A percentile compares a stretch with the other conserved stretches of the same genome.
These are phyloP conservation scores for Epistrophe grossulariae DNA, from an alignment of 2,888 invertebrate genomes.

Conservation along the genomic window DNA sequence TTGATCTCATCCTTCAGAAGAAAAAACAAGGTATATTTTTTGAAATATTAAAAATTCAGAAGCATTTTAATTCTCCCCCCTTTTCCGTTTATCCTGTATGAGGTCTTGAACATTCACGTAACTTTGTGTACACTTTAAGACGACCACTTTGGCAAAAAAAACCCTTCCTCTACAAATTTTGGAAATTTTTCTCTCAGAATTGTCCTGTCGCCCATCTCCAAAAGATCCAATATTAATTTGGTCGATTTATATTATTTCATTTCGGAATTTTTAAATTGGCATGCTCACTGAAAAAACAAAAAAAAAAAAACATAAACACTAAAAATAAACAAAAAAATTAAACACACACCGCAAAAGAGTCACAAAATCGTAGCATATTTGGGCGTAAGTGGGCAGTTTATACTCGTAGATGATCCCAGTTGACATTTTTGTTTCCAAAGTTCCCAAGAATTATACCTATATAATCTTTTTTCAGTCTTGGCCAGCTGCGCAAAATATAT, in stretches of 20 bases:
- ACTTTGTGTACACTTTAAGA: slow-evolving; percentile 44
- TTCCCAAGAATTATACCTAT: slow-evolving; percentile 48
- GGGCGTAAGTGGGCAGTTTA: slow-evolving; percentile 75
- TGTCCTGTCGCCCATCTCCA: slow-evolving; percentile 79
- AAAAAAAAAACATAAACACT: slow-evolving; percentile 28
- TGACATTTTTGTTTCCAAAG: slow-evolving; percentile 47
- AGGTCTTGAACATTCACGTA: slow-evolving; percentile 17
- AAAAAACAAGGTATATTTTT: slow-evolving; percentile 39
- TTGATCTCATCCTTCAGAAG: neutral
- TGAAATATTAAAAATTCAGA: slow-evolving; percentile 75
- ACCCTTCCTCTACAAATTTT: neutral
- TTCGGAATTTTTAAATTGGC: slow-evolving; percentile 84
- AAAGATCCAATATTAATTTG: slow-evolving; percentile 82
- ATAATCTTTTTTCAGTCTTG: slow-evolving; percentile 40
- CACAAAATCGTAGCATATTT: slow-evolving; percentile 73
- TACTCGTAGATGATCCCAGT: slow-evolving; percentile 75
- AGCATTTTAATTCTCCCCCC: slow-evolving; percentile 53
- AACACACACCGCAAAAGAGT: slow-evolving; percentile 61
- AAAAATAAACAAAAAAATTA: slow-evolving; percentile 38
- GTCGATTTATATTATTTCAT: slow-evolving; percentile 83
- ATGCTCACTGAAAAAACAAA: slow-evolving; percentile 59
- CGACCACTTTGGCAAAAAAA: neutral
- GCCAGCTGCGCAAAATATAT: slow-evolving; percentile 62
- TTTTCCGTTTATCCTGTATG: neutral
- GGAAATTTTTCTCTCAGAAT: slow-evolving; percentile 83